Base-by-base conservation (phyloP, 2,888 invertebrate species). In the Pelosia muscerda region DNA sequence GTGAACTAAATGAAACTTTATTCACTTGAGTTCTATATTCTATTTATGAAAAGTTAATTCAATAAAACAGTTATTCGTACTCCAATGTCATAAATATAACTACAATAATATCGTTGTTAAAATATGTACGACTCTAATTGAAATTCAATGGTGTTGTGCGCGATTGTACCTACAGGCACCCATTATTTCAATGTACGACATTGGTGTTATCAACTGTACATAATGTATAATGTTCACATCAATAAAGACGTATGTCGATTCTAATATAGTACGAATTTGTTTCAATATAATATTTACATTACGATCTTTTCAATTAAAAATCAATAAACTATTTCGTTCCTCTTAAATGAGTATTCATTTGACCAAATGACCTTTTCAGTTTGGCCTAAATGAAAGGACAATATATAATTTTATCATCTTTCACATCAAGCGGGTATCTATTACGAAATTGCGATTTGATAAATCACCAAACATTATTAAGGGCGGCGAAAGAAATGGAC, bases 401-500 rank as follows among this genome's bases (percentile, higher is more conserved):
- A 88, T 89, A 87, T 88, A 89, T 91, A 87, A 84, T 84, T 87
- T 86, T 90, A 91, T 91, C 90, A 88, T 84, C 85, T 85, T 87
- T 88, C 89, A 84, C 90, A 92, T 92, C 92, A 90, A 89, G 90
- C 90, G 87, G 90, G 92, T 94, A 93, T 95, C 93, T 95, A 93
- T 95, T 94, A 94, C 93, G 92, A 90, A 93, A 94, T 94, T 94
- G 95, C 92, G 88, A 92, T 94, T 94, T 95, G 93, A 95, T 92
- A 93, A 94, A 95, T 94, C 91, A 89, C 90, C 91, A 88, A 90
- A 91, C 94, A 94, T 94, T 94, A 94, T 93, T 91, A 90, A 88
- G 88, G 92, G 92, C 91, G 93, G 89, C 87, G 87, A 92, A 94
- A 94, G 92, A 92, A 95, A 94, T 95, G 92, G 92, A 89, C 89